These are phyloP conservation scores for Umimayanthus kanabou DNA, from an alignment of 92 coral and sea anemone species.

Conservation along the genomic window DNA sequence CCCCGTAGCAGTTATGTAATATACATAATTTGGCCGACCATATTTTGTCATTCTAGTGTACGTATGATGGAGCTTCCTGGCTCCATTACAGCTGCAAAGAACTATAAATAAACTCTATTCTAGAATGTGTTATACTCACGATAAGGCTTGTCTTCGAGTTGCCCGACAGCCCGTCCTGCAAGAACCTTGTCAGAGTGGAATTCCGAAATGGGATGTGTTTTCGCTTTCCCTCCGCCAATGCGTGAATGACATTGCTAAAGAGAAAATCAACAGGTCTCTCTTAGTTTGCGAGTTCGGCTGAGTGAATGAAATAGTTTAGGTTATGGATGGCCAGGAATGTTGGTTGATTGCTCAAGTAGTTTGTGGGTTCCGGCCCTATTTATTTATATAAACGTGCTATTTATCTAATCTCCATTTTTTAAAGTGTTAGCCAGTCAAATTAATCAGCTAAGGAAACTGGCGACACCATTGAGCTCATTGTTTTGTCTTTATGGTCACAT, in stretches of 20 bases:
- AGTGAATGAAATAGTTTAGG: background rate
- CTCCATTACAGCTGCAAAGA: too few relatives aligned
- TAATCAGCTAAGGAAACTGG: background rate
- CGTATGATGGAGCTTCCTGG: background rate
- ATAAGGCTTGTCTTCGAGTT: slow-evolving; percentile 84
- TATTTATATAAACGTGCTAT: background rate
- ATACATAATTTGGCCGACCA: too few relatives aligned
- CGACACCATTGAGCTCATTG: background rate
- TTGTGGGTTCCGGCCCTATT: background rate
- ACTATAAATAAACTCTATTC: background rate
- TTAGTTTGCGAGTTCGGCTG: slow-evolving; percentile 12
- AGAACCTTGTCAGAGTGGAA: slow-evolving; percentile 73
- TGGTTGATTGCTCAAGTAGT: background rate
- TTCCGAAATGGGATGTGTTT: slow-evolving; percentile 85
- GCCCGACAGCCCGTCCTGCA: slow-evolving; percentile 84
- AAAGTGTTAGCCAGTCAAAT: background rate
- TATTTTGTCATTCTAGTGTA: background rate
- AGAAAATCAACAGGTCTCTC: background rate
- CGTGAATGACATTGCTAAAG: slow-evolving; percentile 84
- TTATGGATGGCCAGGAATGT: background rate
- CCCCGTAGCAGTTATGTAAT: too few relatives aligned
- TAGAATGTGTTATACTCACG: slow-evolving; percentile 48
- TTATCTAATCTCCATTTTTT: background rate
- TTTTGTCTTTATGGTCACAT: background rate
- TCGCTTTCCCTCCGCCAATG: slow-evolving; percentile 79